Evolutionary conservation across 2,888 invertebrate species (phyloP).

Genomic region (Sesia bembeciformis): DNA sequence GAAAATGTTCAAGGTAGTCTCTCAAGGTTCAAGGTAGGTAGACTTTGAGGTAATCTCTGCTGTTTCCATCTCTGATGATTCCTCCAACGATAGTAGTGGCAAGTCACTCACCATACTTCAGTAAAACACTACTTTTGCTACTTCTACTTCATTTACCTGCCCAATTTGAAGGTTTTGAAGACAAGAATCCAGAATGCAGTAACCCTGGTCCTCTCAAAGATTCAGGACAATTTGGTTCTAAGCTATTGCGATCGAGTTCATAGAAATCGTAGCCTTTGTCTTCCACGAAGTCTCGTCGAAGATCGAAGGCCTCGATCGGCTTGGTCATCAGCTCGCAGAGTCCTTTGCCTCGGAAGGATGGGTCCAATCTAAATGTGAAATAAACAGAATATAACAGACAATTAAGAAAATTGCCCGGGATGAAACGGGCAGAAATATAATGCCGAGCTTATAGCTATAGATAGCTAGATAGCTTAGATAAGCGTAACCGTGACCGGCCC

Average conservation of each 20-base stretch:
- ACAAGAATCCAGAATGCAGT: constrained; percentile 58
- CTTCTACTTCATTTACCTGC: constrained; percentile 11
- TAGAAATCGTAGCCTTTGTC: constrained; percentile 87
- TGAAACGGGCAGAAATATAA: too few species aligned
- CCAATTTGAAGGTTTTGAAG: constrained; percentile 42
- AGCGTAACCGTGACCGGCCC: too few species aligned
- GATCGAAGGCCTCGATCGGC: constrained; percentile 80
- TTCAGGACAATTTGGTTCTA: constrained; percentile 74
- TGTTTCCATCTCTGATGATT: too few species aligned
- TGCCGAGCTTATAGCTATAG: too few species aligned
- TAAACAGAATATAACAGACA: not conserved
- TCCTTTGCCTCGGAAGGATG: constrained; percentile 80
- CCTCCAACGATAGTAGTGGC: too few species aligned
- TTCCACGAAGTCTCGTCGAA: constrained; percentile 74
- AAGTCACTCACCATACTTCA: too few species aligned
- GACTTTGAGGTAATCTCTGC: too few species aligned
- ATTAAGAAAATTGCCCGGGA: too few species aligned
- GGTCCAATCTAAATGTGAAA: constrained; percentile 75
- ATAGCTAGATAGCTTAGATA: too few species aligned
- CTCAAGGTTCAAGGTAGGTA: too few species aligned
- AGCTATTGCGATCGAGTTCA: constrained; percentile 82
- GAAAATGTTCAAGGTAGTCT: too few species aligned
- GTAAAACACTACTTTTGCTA: not conserved
- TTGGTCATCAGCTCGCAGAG: constrained; percentile 85
- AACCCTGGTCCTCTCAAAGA: constrained; percentile 49